Evolutionary conservation across 2,888 invertebrate genomes (phyloP).

Genomic region (Dryadula phaetusa): DNA sequence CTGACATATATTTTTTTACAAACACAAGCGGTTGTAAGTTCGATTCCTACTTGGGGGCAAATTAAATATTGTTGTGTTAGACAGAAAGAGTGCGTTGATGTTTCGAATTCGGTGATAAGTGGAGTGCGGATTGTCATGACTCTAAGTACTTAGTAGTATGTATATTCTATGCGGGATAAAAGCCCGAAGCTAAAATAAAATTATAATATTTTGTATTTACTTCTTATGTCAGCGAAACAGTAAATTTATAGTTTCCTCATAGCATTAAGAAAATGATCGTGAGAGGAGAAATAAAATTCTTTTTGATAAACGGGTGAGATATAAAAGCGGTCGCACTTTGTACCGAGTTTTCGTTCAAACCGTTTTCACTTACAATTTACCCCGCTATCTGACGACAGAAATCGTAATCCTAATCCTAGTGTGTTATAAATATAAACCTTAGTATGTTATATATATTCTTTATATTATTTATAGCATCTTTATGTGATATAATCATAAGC

Average conservation of each 20-base stretch:
- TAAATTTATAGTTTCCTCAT: slow-evolving; percentile 27
- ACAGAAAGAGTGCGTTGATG: no score
- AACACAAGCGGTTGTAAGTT: no score
- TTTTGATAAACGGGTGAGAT: slow-evolving; percentile 19
- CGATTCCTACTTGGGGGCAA: no score
- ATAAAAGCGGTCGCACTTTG: slow-evolving; percentile 22
- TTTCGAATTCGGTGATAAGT: no score
- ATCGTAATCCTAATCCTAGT: slow-evolving; percentile 4
- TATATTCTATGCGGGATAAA: neutral
- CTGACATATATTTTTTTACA: no score
- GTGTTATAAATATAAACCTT: slow-evolving; percentile 6
- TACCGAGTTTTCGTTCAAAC: slow-evolving; percentile 3
- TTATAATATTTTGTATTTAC: neutral
- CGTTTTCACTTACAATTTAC: slow-evolving; percentile 24
- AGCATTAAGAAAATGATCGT: slow-evolving; percentile 22
- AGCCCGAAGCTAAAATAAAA: neutral
- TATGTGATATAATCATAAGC: no score
- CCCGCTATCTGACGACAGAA: neutral
- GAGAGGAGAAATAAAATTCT: slow-evolving; percentile 16
- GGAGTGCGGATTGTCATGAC: no score
- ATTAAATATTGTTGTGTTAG: no score
- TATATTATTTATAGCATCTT: no score
- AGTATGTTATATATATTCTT: neutral
- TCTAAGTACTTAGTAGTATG: no score
- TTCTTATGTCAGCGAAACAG: neutral